Evolutionary conservation across 1,140 invertebrate species (phyloP), one percentile per base, ranked within the genome.

Genomic region (Pollicipes pollicipes): DNA sequence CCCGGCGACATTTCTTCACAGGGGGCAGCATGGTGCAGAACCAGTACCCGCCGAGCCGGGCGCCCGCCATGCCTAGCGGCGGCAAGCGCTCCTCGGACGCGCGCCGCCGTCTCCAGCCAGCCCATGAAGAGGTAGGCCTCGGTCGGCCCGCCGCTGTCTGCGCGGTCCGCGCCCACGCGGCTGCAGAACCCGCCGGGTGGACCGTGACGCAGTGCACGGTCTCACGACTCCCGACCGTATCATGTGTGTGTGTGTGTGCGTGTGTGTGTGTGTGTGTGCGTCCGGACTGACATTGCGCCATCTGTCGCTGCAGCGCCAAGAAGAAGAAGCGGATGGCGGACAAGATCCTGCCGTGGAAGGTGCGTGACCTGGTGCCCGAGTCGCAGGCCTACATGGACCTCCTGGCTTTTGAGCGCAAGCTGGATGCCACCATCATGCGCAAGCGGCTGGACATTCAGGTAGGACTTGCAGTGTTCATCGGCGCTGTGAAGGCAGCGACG

Each of bases 351-450:
- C 94, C 95, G 28, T 95, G 97, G 79, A 95, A 97, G 85, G 94
- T 99, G 27, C 85, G 96, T 28, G 95, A 98, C 81, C 83, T 99
- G 71, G 96, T 99, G 31, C 96, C 96, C 0, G 96, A 99, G 81
- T 97, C 95, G 70, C 95, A 99, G 82, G 96, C 96, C 10, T 99
- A 99, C 78, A 98, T 98, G 95, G 95, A 98, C 82, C 82, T 99
- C 69, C 82, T 99, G 68, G 91, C 95, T 1, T 99, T 98, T 82
- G 97, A 99, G 81, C 84, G 95, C 63, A 99, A 98, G 82, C 82
- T 99, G 68, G 97, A 99, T 81, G 92, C 94, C 6, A 98, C 95
- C 31, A 98, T 99, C 73, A 97, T 97, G 90, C 83, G 97, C 73
- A 99, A 99, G 82, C 84, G 94, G 64, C 82, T 99, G n/a, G 97